Evolutionary conservation across 2,888 invertebrate genomes (phyloP), one percentile per base, ranked within the genome.

Genomic region (Capitulum mitella): DNA sequence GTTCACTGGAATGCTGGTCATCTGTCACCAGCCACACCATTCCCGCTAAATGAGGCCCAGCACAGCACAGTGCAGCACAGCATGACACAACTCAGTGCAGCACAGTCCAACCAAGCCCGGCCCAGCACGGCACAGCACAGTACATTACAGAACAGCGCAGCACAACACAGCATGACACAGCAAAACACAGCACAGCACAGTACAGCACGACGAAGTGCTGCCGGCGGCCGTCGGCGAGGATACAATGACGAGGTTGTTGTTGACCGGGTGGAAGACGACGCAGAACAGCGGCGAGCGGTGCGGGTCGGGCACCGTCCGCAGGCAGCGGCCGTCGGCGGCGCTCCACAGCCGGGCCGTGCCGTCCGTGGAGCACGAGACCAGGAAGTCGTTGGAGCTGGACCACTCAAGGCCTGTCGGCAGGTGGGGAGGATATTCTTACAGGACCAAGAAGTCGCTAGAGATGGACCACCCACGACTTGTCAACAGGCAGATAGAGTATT

Each of bases 231-330:
- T n/a, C n/a, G 51, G 51, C 19, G 51, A 51, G 90, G 91, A 91
- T 91, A 92, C 92, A 83, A 93, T 90, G 83, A 94, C 90, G 87
- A 94, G 90, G 86, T 94, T 94, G 84, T 94, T 94, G 84, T 94
- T 95, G 76, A 91, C 89, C 0, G 94, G 94, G 84, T 93, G 92
- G 86, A 94, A 94, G 78, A 90, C 88, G 85, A 93, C 93, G 84
- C 91, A 91, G 1, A 91, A 86, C 80, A 92, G 86, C 14, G 82
- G 80, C 0, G 81, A 81, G n/a, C 77, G 77, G 78, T 89, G 87
- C 82, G 90, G 90, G 85, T 92, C 92, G 77, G 85, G 85, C 79
- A 92, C 90, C 14, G 88, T 87, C 54, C 93, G 87, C 82, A 93
- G 86, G 81, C 92, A 91, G 70, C 84, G 83, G 40, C 88, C 87